Evolutionary conservation across 2,113 vertebrate species (phyloP).

Genomic region (Zosterops hypoxanthus): DNA sequence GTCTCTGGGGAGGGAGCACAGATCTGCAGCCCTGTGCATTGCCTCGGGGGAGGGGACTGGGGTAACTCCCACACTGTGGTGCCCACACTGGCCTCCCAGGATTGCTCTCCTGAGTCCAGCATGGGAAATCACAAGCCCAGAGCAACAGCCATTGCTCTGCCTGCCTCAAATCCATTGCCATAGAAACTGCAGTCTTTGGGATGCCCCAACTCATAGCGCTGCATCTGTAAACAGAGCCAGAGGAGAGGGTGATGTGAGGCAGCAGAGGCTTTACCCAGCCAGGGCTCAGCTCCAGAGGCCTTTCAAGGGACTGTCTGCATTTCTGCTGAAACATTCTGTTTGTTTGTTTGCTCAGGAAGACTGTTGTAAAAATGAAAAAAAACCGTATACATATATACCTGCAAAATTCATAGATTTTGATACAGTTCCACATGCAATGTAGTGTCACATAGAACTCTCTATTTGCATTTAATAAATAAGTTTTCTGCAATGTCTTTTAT

Average conservation of each 20-base stretch:
- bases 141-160: neutral
- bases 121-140: neutral
- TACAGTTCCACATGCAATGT: neutral
- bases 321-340: neutral
- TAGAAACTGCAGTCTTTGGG: neutral
- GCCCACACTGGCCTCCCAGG: accelerated
- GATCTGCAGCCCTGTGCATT: accelerated
- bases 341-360: neutral
- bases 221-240: neutral
- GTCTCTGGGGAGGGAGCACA: neutral
- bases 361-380: neutral
- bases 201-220: accelerated
- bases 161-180: neutral
- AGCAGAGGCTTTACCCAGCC: accelerated
- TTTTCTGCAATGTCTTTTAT: neutral
- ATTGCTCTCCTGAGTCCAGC: neutral
- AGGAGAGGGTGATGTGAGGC: neutral
- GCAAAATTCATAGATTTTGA: neutral
- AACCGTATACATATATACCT: too few species aligned
- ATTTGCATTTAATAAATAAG: neutral
- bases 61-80: accelerated
- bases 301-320: accelerated
- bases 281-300: neutral
- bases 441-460: neutral
- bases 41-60: accelerated